A percentile compares a stretch with the other conserved stretches of the same genome.
phyloP scores from a whole-genome alignment of 2,888 invertebrate species.

The Harpagoxenus sublaevis region DNA sequence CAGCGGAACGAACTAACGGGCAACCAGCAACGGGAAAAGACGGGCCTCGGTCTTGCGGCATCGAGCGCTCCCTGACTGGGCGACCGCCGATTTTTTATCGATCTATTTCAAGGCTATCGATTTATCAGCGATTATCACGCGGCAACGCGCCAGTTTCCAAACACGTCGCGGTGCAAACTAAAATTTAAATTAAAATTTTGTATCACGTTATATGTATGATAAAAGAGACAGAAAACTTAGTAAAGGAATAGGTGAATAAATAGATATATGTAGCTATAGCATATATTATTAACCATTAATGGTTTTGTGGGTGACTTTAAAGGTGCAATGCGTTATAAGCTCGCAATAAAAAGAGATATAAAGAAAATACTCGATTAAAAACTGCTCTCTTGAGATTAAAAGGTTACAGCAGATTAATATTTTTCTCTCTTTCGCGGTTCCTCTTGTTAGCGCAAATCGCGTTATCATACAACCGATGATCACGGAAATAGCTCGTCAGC shows the following conservation, averaged over 20 bases:
- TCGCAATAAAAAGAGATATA: neutral
- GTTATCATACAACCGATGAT: slow-evolving; percentile 7
- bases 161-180: neutral
- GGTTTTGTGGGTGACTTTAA: neutral
- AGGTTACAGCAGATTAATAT: neutral
- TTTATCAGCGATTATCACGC: neutral
- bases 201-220: neutral
- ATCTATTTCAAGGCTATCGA: neutral
- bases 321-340: neutral
- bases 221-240: neutral
- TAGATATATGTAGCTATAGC: neutral
- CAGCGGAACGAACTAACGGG: slow-evolving; percentile 48
- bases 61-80: neutral
- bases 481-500: slow-evolving; percentile 38
- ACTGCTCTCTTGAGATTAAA: neutral
- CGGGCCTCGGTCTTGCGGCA: slow-evolving; percentile 10
- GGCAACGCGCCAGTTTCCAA: neutral
- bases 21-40: slow-evolving; percentile 39
- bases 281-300: neutral
- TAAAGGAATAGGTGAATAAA: neutral
- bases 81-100: slow-evolving; percentile 9
- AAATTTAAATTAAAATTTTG: neutral
- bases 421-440: neutral
- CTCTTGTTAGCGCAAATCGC: neutral
- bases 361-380: neutral